Evolutionary conservation across 2,113 vertebrate genomes (phyloP), one percentile per base, ranked within the genome.

Genomic region (Paraplagusia blochii): DNA sequence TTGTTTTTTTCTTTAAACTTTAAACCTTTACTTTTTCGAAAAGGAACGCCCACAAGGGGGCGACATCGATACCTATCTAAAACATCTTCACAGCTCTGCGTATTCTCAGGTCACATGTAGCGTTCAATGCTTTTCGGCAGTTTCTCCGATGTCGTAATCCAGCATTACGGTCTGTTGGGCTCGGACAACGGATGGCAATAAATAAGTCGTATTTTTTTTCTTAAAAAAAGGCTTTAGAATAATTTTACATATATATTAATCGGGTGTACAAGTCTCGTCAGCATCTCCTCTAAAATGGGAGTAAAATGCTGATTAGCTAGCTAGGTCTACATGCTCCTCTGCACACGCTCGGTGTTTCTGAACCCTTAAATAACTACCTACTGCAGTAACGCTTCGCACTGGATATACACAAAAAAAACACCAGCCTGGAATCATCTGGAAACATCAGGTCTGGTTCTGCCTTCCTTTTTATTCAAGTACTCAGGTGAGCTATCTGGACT

Each of bases 231-330:
- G 69, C 66, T 85, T 85, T 84, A 82, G 76, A 87, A 86, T 82
- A 86, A 84, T 74, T 86, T 82, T 85, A 86, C 72, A 87, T 88
- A 89, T 88, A 90, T 90, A 90, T 90, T 90, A 90, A 87, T 87
- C 85, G 75, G 79, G 66, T 86, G 83, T 84, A 69, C 76, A 83
- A 71, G 77, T 81, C 71, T 79, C 17, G 56, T 85, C 85, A 88
- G 86, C 87, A 69, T 87, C 89, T 89, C 87, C 87, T 90, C 83
- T 91, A 88, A 90, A 91, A 91, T 65, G 70, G 87, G 87, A 90
- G 87, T 87, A 88, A 88, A 87, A 79, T 54, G 77, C 87, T 84
- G 83, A 85, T 79, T 75, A 72, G 79, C 80, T 87, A 76, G 84
- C 83, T 90, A 89, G 76, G 63, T 77, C 81, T 88, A 85, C 66